phyloP scores from a whole-genome alignment of 1,140 invertebrate species.

The Vollenhovia emeryi region DNA sequence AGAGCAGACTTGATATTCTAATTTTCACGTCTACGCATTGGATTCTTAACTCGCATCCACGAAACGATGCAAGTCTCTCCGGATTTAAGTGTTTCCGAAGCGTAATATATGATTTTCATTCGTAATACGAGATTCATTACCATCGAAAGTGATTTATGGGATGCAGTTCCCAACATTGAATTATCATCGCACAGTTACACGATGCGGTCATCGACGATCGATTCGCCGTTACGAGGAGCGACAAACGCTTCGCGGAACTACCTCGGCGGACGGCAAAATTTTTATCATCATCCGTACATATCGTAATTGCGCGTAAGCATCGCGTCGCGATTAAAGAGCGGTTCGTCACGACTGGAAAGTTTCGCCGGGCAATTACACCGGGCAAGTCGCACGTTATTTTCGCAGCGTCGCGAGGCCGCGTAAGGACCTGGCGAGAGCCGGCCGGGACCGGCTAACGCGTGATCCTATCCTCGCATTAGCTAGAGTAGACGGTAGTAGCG shows the following conservation, averaged over 20 bases:
- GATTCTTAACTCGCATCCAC: background rate
- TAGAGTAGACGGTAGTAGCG: constrained; percentile 45
- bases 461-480: constrained; percentile 67
- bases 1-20: background rate
- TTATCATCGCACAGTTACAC: background rate
- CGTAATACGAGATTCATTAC: background rate
- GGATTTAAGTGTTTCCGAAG: background rate
- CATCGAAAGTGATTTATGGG: background rate
- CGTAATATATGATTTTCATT: constrained; percentile 28
- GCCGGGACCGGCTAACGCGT: constrained; percentile 44
- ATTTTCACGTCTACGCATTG: background rate
- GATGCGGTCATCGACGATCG: constrained; percentile 36
- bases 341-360: constrained; percentile 61
- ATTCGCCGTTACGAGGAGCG: constrained; percentile 30
- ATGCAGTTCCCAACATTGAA: background rate
- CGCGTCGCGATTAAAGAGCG: constrained; percentile 36
- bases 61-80: background rate
- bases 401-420: constrained; percentile 33
- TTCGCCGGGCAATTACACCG: constrained; percentile 64
- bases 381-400: constrained; percentile 57
- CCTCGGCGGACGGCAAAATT: constrained; percentile 21
- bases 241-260: background rate
- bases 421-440: constrained; percentile 8
- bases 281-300: constrained; percentile 32
- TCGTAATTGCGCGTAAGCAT: constrained; percentile 31